Evolutionary conservation across 2,797 vertebrate genomes (phyloP), one percentile per base, ranked within the genome.

Genomic region (Anas bahamensis): DNA sequence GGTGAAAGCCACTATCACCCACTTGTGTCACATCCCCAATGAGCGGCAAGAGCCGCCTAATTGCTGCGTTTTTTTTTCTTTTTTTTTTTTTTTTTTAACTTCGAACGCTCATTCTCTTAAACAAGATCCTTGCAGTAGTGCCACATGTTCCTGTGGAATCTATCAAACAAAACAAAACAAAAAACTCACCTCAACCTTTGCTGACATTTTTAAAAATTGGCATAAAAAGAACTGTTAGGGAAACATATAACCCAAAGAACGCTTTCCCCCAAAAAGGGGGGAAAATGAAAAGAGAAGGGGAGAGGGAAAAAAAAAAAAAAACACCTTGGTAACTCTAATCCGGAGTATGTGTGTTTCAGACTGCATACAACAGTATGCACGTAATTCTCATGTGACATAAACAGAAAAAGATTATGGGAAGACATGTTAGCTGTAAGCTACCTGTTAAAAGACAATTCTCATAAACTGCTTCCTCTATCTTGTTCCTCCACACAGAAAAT

Each of bases 1-100:
- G 98, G 98, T 98, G 98, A 98, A 99, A 98, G 98, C 98, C 98
- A 98, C 98, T 98, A 98, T 98, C 98, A 98, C 98, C 98, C 98
- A 98, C 98, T 98, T 98, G 98, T 98, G 98, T 98, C 98, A 98
- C 98, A 98, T 98, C 98, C 98, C 98, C 98, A 98, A 98, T 98
- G 98, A 98, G 98, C 97, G 94, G 98, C 98, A 98, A 98, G 98
- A 98, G 98, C 97, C 97, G 98, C 97, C 98, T 99, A 98, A 99
- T 98, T 99, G 98, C 98, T 98, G 98, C 98, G 98, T 98, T 97
- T 88, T 52, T 70, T 85, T 35, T 35, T 35, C 8, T 35, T 55
- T 73, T 86, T 21, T 46, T 46, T 46, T 46, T 21, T 46, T 46
- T 46, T 46, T 11, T 21, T 46, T 22, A 92, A 94, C 97, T 97